phyloP scores from a whole-genome alignment of 2,888 invertebrate genomes.

The Melikaiella ostensackeni region DNA sequence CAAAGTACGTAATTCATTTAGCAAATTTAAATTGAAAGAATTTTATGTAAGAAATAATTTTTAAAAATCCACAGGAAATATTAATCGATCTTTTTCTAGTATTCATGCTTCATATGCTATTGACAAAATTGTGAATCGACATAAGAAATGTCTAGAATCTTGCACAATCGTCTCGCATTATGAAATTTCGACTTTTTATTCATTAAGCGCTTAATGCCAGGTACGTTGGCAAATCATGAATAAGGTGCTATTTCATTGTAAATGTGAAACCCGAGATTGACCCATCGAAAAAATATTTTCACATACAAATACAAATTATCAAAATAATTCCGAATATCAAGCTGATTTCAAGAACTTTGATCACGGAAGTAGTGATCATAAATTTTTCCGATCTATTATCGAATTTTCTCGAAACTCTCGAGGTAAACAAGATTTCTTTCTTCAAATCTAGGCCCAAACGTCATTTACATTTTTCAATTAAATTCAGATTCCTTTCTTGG shows the following conservation, averaged over 20 bases:
- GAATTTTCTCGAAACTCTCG: background rate
- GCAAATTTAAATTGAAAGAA: background rate
- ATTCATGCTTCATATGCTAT: background rate
- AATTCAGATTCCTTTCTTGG: background rate
- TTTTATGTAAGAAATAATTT: background rate
- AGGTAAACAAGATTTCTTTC: background rate
- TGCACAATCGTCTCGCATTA: background rate
- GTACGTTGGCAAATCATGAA: background rate
- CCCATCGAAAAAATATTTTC: background rate
- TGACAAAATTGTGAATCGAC: background rate
- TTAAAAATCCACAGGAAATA: background rate
- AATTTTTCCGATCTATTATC: background rate
- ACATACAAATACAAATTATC: background rate
- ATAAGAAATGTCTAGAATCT: conserved; percentile 4
- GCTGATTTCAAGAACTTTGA: background rate
- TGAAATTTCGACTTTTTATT: conserved; percentile 5
- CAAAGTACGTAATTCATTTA: conserved; percentile 81
- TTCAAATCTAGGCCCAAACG: background rate
- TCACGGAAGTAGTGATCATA: background rate
- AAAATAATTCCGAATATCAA: background rate
- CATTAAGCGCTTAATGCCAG: background rate
- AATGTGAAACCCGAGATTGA: background rate
- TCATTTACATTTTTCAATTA: background rate
- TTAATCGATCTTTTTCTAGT: background rate
- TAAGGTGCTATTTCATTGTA: background rate